phyloP scores from a whole-genome alignment of 2,888 invertebrate genomes.

The Epirrhoe alternata region DNA sequence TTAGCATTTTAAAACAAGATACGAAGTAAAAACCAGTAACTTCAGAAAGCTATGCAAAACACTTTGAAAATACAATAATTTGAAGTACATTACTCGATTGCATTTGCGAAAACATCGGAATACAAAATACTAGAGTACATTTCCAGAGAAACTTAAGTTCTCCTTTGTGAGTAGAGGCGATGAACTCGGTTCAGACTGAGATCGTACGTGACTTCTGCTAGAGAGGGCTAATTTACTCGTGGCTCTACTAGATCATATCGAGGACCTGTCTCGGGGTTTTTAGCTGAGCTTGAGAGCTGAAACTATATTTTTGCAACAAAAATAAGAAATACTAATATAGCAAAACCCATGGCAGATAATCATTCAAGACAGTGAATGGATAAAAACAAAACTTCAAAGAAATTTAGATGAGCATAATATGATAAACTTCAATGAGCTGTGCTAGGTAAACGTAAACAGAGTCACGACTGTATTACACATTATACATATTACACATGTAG shows the following conservation, averaged over 20 bases:
- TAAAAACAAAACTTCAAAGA: too few relatives aligned
- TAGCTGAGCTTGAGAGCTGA: background rate
- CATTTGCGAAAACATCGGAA: background rate
- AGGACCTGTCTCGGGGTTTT: constrained; percentile 5
- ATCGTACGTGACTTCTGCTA: constrained; percentile 30
- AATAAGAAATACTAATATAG: too few relatives aligned
- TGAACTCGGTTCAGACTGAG: constrained; percentile 29
- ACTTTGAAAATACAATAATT: background rate
- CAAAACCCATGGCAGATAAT: too few relatives aligned
- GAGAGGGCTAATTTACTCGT: constrained; percentile 26
- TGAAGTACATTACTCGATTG: background rate
- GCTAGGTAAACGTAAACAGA: too few relatives aligned
- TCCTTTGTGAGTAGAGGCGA: constrained; percentile 9
- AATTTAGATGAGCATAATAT: too few relatives aligned
- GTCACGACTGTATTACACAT: too few relatives aligned
- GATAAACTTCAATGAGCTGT: too few relatives aligned
- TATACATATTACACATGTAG: too few relatives aligned
- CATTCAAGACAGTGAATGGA: too few relatives aligned
- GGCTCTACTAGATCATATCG: constrained; percentile 7
- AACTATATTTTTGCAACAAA: too few relatives aligned
- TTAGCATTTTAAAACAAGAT: too few relatives aligned
- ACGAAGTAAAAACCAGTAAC: background rate
- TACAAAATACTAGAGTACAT: background rate
- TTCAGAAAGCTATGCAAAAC: background rate
- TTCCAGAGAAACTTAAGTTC: background rate